Evolutionary conservation across 2,797 vertebrate genomes (phyloP), one percentile per base, ranked within the genome.

Genomic region (Amniataba percoides): DNA sequence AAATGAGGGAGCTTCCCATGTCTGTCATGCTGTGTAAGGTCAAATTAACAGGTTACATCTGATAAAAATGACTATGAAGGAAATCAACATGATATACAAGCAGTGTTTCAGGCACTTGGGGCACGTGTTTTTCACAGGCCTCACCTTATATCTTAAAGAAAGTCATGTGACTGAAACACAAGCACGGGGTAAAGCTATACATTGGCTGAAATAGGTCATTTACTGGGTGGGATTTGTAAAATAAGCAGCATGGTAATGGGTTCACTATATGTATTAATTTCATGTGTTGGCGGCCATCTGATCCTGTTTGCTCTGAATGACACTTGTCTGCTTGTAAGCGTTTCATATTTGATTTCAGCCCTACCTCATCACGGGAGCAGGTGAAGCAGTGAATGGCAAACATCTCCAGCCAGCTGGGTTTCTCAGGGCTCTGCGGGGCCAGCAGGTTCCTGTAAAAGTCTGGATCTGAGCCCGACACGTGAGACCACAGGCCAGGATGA

Each of bases 281-380:
- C 80, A 81, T 69, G 81, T 59, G 40, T 60, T 64, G 27, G 57
- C 48, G 46, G 85, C 75, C 87, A 94, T 82, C 72, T 77, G 89
- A 94, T 93, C 91, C 83, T n/a, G 57, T 81, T 77, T 85, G 51
- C 60, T 64, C 62, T 87, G 64, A 88, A 85, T 81, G 62, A 40
- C 57, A 67, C 58, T 63, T 70, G 62, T 89, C 60, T 77, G 23
- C 55, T 71, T 78, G 70, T 68, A 51, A 67, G 74, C 9, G 15
- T 36, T 83, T 84, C 78, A 88, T 89, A 91, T 94, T 88, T 90
- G 73, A 91, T 94, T 93, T 91, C 91, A 93, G 77, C 34, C 39
- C 76, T 79, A 79, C 79, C 81, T 88, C 88, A 90, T 84, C 80
- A 56, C 45, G 65, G 25, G 43, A n/a, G 62, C 71, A 80, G 65